A percentile compares a stretch with the other conserved stretches of the same genome.
These are phyloP conservation scores for Liasis olivaceus DNA, from an alignment of 2,797 vertebrate species.

Conservation along the genomic window DNA sequence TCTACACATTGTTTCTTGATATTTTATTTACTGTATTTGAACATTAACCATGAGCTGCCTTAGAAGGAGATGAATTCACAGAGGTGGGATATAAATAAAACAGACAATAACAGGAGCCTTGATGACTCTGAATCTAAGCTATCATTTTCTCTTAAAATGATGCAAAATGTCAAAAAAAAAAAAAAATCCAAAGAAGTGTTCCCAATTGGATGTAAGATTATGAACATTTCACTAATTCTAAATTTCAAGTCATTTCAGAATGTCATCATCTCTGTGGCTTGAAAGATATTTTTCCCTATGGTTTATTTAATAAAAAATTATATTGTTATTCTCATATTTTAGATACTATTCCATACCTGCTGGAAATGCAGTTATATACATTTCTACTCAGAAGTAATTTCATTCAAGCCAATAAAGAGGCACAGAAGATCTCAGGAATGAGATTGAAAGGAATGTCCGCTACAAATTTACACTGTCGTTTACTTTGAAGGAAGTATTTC, in stretches of 20 bases:
- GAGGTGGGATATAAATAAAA: too few relatives aligned
- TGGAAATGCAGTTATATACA: background rate
- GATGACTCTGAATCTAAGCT: too few relatives aligned
- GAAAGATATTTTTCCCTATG: background rate
- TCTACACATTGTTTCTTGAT: too few relatives aligned
- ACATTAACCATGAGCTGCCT: too few relatives aligned
- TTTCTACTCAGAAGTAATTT: background rate
- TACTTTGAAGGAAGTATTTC: background rate
- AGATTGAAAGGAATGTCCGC: background rate
- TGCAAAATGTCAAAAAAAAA: too few relatives aligned
- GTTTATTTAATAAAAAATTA: constrained; percentile 10
- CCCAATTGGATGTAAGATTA: background rate
- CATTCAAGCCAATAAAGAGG: background rate
- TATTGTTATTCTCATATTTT: background rate
- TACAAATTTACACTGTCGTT: background rate
- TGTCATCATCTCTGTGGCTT: background rate
- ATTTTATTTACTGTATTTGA: too few relatives aligned
- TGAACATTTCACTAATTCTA: too few relatives aligned
- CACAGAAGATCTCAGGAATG: background rate
- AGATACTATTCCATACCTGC: background rate
- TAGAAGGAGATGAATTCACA: too few relatives aligned
- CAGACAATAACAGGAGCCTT: too few relatives aligned
- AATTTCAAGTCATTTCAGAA: too few relatives aligned
- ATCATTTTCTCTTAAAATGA: too few relatives aligned
- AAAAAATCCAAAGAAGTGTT: too few relatives aligned